These are phyloP conservation scores for Characodon lateralis DNA, from an alignment of 2,797 vertebrate species.

Conservation along the genomic window DNA sequence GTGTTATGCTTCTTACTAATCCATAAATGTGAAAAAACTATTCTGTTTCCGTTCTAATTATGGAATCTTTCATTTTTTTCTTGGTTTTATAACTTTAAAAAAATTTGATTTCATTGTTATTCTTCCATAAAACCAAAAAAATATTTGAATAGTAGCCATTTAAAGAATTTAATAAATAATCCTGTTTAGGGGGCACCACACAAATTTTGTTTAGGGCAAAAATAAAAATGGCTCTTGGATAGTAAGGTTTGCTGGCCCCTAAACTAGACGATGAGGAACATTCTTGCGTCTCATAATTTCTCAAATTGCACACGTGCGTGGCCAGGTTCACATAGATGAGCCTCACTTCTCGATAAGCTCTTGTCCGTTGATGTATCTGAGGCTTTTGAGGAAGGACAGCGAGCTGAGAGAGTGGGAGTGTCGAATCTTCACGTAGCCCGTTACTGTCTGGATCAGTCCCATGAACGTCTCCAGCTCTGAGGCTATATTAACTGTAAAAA, in stretches of 20 bases:
- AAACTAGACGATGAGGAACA: background rate
- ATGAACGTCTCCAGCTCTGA: slow-evolving; percentile 98
- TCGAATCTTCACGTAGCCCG: slow-evolving; percentile 94
- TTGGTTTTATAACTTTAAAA: background rate
- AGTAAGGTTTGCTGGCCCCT: background rate
- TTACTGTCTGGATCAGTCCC: slow-evolving; percentile 96
- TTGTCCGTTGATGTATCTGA: slow-evolving; percentile 92
- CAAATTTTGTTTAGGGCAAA: background rate
- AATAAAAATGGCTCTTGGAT: background rate
- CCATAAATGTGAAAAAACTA: background rate
- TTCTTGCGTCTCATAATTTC: background rate
- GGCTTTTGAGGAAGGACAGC: slow-evolving; percentile 94
- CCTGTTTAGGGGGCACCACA: background rate
- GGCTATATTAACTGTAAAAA: slow-evolving; percentile 90
- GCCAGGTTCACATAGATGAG: slow-evolving; percentile 10
- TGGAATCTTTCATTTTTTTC: background rate
- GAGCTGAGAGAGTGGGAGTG: slow-evolving; percentile 95
- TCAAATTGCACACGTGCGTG: background rate
- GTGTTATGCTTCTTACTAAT: background rate
- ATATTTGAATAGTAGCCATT: background rate
- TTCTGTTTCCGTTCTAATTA: too few species aligned
- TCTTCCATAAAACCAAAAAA: background rate
- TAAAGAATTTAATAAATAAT: background rate
- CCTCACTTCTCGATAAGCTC: slow-evolving; percentile 92
- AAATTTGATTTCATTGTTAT: too few species aligned